Percentiles rank a stretch among this genome's conserved stretches.
Evolutionary conservation across 2,888 invertebrate species (phyloP).

Genomic region (Amblyjoppa fuscipennis): DNA sequence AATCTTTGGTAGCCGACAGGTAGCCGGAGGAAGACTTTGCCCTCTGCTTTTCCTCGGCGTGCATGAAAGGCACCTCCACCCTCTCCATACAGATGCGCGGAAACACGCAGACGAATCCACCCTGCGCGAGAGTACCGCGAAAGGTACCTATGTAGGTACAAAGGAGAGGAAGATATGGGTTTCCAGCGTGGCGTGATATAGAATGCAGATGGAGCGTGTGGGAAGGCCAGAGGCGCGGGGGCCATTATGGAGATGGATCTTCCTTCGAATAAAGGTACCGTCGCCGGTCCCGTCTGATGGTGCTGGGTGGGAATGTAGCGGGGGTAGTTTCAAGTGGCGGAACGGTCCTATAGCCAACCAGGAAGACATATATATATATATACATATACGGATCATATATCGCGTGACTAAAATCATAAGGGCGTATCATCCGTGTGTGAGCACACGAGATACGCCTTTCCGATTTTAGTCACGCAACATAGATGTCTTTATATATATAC

Average conservation of each 20-base stretch:
- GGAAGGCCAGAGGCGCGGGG: slow-evolving; percentile 77
- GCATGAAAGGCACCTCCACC: not conserved
- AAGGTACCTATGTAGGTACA: slow-evolving; percentile 6
- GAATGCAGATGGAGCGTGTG: slow-evolving; percentile 77
- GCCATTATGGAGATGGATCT: slow-evolving; percentile 84
- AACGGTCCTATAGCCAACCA: slow-evolving; percentile 58
- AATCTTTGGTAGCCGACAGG: slow-evolving; percentile 69
- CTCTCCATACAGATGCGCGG: slow-evolving; percentile 9
- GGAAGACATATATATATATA: slow-evolving; percentile 1
- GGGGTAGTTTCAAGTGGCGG: slow-evolving; percentile 69
- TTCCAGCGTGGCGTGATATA: slow-evolving; percentile 68
- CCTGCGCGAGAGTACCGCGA: not conserved
- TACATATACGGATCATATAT: too few species aligned
- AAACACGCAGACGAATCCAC: slow-evolving; percentile 3
- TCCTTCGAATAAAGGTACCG: slow-evolving; percentile 81
- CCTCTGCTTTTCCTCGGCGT: not conserved
- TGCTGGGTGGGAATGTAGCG: slow-evolving; percentile 58
- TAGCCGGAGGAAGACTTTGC: slow-evolving; percentile 55
- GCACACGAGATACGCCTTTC: not conserved
- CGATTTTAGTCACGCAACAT: not conserved
- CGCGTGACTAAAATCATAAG: not conserved
- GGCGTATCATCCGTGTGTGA: not conserved
- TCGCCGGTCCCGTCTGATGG: slow-evolving; percentile 74
- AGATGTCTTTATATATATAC: not conserved
- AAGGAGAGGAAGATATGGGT: slow-evolving; percentile 57